Conservation (phyloP, 2,888 invertebrate species). For the Orthosia gracilis region DNA sequence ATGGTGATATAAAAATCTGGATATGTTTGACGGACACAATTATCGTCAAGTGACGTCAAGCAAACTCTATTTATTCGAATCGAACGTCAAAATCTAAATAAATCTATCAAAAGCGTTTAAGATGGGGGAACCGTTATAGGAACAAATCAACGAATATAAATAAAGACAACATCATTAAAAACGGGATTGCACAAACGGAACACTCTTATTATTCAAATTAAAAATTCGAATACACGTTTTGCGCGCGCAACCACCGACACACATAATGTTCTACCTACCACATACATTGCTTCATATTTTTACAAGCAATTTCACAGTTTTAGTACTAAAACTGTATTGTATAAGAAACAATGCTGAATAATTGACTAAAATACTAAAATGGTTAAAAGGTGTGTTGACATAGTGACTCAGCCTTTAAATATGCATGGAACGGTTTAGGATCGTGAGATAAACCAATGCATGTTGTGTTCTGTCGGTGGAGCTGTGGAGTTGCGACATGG, state of each 20-base stretch:
- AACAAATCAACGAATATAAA: constrained; percentile 30
- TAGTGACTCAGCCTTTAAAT: constrained; percentile 60
- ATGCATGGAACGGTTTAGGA: constrained; percentile 58
- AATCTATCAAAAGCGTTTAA: background rate
- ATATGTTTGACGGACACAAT: too few relatives aligned
- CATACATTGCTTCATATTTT: constrained; percentile 40
- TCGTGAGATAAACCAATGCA: constrained; percentile 59
- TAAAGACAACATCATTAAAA: constrained; percentile 22
- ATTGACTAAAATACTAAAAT: constrained; percentile 23
- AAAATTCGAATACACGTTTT: constrained; percentile 49
- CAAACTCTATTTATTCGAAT: background rate
- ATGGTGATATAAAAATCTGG: too few relatives aligned
- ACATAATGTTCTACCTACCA: constrained; percentile 8
- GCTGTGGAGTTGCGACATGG: constrained; percentile 51
- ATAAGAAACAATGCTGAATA: constrained; percentile 23
- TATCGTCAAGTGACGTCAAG: background rate
- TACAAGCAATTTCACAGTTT: constrained; percentile 17
- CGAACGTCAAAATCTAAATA: background rate
- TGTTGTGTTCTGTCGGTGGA: constrained; percentile 25
- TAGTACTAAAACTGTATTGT: constrained; percentile 31
- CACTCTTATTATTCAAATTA: constrained; percentile 47
- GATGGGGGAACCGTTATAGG: background rate
- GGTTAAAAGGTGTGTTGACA: constrained; percentile 57
- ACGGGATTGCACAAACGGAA: constrained; percentile 32
- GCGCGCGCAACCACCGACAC: constrained; percentile 29